Evolutionary conservation across 2,888 invertebrate genomes (phyloP).

Genomic region (Dolichomitus sp.): DNA sequence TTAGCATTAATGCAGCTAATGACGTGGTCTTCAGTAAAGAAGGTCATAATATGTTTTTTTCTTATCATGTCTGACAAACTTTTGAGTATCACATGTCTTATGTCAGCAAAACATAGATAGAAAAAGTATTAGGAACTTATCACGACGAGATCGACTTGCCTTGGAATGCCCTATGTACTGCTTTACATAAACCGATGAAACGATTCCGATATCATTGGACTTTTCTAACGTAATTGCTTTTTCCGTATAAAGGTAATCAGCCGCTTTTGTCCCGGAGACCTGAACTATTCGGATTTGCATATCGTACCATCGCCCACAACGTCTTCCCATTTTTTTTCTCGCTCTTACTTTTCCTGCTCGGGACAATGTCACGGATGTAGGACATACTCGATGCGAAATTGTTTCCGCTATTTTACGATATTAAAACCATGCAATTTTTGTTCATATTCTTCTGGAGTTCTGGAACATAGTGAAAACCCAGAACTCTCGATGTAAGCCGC

Average conservation of each 20-base stretch:
- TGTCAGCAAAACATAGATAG: not conserved
- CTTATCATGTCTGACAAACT: not conserved
- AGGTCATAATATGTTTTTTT: too few species aligned
- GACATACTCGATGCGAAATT: slow-evolving; percentile 28
- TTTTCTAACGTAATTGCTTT: slow-evolving; percentile 45
- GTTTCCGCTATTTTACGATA: slow-evolving; percentile 49
- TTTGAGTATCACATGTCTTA: not conserved
- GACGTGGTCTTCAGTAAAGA: too few species aligned
- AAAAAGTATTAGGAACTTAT: not conserved
- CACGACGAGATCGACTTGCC: not conserved
- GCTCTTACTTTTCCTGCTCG: slow-evolving; percentile 58
- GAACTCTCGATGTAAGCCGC: slow-evolving; percentile 7
- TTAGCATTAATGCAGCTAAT: too few species aligned
- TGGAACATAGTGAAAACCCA: slow-evolving; percentile 4
- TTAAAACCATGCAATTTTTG: slow-evolving; percentile 50
- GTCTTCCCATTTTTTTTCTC: slow-evolving; percentile 69
- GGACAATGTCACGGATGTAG: slow-evolving; percentile 59
- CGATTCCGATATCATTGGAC: slow-evolving; percentile 59
- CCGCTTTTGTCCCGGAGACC: slow-evolving; percentile 58
- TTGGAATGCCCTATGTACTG: not conserved
- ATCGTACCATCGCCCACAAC: slow-evolving; percentile 72
- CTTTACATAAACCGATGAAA: slow-evolving; percentile 53
- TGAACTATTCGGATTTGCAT: slow-evolving; percentile 70
- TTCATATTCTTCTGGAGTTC: slow-evolving; percentile 23
- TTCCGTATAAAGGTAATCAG: slow-evolving; percentile 69